Percentiles rank a stretch among this genome's conserved stretches.
Evolutionary conservation across 2,113 vertebrate species (phyloP).

Genomic region (Callipepla squamata): DNA sequence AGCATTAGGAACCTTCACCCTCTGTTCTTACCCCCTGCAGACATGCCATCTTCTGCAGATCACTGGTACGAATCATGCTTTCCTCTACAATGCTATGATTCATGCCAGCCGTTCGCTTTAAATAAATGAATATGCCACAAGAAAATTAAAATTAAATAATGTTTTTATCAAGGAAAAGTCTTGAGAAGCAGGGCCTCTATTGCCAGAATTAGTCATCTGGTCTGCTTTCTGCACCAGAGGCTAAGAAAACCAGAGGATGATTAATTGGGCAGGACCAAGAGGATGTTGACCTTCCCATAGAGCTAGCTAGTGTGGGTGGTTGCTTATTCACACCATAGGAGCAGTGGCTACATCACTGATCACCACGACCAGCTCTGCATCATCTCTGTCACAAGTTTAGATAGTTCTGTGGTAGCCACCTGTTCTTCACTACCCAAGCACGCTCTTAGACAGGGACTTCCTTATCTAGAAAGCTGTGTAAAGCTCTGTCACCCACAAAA

Average conservation of each 20-base stretch:
- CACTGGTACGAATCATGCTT: neutral
- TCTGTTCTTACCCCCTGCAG: neutral
- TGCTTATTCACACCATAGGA: neutral
- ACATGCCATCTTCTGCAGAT: neutral
- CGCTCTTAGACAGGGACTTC: neutral
- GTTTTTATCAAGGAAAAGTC: neutral
- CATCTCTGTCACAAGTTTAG: neutral
- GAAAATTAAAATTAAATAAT: constrained; percentile 40
- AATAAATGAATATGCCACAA: constrained; percentile 1
- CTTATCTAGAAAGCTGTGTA: neutral
- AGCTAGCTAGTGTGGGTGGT: neutral
- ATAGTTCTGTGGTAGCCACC: neutral
- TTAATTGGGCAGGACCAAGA: constrained; percentile 22
- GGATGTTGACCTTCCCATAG: neutral
- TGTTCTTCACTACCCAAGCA: neutral
- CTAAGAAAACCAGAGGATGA: neutral
- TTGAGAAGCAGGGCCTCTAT: neutral
- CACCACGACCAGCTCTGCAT: neutral
- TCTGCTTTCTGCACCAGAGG: constrained; percentile 17
- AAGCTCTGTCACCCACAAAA: neutral
- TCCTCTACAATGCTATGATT: neutral
- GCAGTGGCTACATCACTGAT: neutral
- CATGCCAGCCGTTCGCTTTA: neutral
- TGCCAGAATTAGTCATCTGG: constrained; percentile 44
- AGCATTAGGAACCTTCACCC: neutral